Evolutionary conservation across 1,140 invertebrate species (phyloP), one percentile per base, ranked within the genome.

Genomic region (Halesus radiatus): DNA sequence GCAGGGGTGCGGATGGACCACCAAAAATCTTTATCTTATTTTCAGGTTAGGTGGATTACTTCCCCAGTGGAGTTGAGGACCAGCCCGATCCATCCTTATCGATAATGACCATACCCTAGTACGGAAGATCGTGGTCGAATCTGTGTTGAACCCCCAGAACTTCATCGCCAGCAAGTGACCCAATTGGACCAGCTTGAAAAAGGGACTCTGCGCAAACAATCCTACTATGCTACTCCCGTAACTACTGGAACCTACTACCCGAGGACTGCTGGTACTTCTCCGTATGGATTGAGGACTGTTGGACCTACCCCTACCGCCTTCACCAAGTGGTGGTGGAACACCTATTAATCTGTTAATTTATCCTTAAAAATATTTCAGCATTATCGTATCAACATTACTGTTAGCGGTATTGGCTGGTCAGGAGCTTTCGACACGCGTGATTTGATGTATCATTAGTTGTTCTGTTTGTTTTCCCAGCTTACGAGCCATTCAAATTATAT

Each of bases 31-130:
- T n/a, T n/a, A n/a, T n/a, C n/a, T n/a, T 29, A 13, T 26, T 89
- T 22, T 84, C 85, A 84, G 94, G 95, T 18, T 91, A 94, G 81
- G 92, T 91, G 8, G 96, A 97, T 86, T 96, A 96, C 89, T 96
- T 92, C 85, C 94, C 94, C 0, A 96, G 96, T 86, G 92, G 93
- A 10, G 94, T 94, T 6, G 16, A 84, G 1, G 76, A 84, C 82
- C 90, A 90, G 79, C 90, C 91, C 23, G 1, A 80, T 88, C 90
- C 75, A 50, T 88, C 10, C 81, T 87, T 84, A 86, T 93, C 78
- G 90, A 91, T 13, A 94, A 93, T 83, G 93, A 92, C 53, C 93
- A 93, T 83, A 90, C 89, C 75, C 89, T 93, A 80, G 89, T 92
- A 1, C 92, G 92, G 81, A 85, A 90, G 50, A 90, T 92, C 73